A percentile compares a stretch with the other conserved stretches of the same genome.
Evolutionary conservation across 2,888 invertebrate genomes (phyloP).

Genomic region (Rhopalosiphum nymphaeae): DNA sequence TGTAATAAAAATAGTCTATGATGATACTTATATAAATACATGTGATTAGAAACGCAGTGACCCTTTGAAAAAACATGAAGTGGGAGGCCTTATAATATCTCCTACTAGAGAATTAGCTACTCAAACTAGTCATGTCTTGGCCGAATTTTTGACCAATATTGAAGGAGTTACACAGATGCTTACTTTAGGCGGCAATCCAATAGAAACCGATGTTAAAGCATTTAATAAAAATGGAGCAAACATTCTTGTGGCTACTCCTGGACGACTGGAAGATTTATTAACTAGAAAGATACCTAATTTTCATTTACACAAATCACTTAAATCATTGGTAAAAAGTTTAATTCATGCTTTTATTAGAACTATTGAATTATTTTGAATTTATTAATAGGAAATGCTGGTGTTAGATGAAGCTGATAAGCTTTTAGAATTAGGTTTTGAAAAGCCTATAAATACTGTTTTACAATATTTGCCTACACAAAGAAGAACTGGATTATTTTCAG

Average conservation of each 20-base stretch:
- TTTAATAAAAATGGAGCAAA: slow-evolving; percentile 81
- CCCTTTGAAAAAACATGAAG: slow-evolving; percentile 79
- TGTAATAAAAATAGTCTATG: background rate
- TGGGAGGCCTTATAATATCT: slow-evolving; percentile 91
- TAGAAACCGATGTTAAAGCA: slow-evolving; percentile 80
- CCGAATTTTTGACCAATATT: slow-evolving; percentile 72
- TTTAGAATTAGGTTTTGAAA: slow-evolving; percentile 91
- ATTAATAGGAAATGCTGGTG: slow-evolving; percentile 84
- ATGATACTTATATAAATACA: slow-evolving; percentile 67
- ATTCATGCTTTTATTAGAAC: background rate
- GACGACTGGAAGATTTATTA: slow-evolving; percentile 88
- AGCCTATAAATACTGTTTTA: slow-evolving; percentile 87
- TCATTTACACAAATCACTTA: slow-evolving; percentile 80
- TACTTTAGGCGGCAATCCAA: slow-evolving; percentile 86
- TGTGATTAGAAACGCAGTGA: slow-evolving; percentile 74
- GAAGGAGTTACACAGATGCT: slow-evolving; percentile 75
- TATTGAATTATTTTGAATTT: slow-evolving; percentile 26
- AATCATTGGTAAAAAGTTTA: slow-evolving; percentile 78
- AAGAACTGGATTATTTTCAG: slow-evolving; percentile 97
- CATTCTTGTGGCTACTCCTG: slow-evolving; percentile 95
- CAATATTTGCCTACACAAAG: slow-evolving; percentile 92
- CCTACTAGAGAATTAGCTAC: slow-evolving; percentile 95
- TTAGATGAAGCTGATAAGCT: slow-evolving; percentile 97
- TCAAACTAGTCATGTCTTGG: slow-evolving; percentile 83
- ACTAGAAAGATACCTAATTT: slow-evolving; percentile 77